Evolutionary conservation across 2,888 invertebrate genomes (phyloP), one percentile per base, ranked within the genome.

Genomic region (Amphiduros pacificus): DNA sequence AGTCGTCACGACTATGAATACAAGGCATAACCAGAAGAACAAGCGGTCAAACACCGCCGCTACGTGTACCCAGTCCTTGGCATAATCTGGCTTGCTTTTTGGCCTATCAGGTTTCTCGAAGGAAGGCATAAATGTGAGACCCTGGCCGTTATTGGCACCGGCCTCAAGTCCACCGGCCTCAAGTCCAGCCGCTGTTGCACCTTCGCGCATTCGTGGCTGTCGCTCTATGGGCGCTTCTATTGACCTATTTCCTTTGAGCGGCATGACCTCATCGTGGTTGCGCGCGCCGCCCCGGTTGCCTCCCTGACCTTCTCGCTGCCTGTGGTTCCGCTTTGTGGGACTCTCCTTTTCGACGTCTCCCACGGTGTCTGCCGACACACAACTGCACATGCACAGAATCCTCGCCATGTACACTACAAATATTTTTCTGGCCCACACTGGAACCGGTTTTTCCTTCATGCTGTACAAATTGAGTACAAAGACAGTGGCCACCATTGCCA

Each of bases 401-500:
- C 61, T 60, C 1, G 70, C 66, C 50, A 71, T 32, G 63, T 71
- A 67, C 24, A 55, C 56, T 40, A 69, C 41, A 62, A 71, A 63
- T 26, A 71, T 52, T 22, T 57, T 64, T 55, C 64, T 71, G n/a
- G 66, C 64, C 70, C 70, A 71, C 2, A 51, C 40, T 11, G 71
- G 71, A 3, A 62, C 62, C 9, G 71, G 71, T 40, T 67, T 65
- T 49, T 71, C 71, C 24, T 63, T 67, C 57, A 62, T 67, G 24
- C 63, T 58, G 59, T 71, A 68, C 48, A 71, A 58, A 59, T 71
- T 71, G 24, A 66, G 63, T 26, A 71, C 70, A 27, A 71, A 62
- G 27, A 71, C 71, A 9, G 71, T 71, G 36, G 69, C 66, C 49
- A 71, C 67, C 71, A 71, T 71, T 14, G 70, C 69, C 55, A 71